phyloP scores from a whole-genome alignment of 2,113 vertebrate species.

The Apus apus region DNA sequence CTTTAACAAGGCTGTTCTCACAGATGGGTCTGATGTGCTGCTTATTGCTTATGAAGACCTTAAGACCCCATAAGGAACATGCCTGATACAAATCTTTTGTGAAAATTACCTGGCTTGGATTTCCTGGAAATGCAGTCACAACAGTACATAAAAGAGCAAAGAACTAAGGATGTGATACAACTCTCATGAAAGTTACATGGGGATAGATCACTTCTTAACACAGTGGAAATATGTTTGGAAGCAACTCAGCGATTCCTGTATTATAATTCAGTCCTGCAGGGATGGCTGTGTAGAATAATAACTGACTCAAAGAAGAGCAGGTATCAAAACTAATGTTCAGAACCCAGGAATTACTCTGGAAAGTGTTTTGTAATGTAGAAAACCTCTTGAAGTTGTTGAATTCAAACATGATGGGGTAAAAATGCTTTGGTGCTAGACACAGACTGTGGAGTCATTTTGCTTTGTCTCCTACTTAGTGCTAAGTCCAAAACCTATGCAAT shows the following conservation, averaged over 20 bases:
- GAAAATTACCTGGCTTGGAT: not conserved
- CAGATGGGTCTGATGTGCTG: not conserved
- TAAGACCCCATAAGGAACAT: not conserved
- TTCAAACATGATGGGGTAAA: not conserved
- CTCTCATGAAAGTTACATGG: not conserved
- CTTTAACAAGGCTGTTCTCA: not conserved
- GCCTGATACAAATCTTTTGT: not conserved
- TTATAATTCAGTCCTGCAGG: not conserved
- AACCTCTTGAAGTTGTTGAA: not conserved
- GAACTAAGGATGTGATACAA: not conserved
- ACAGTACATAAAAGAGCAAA: not conserved
- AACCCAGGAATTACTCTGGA: not conserved
- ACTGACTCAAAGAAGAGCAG: not conserved
- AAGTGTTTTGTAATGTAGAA: not conserved
- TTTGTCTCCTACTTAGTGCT: not conserved
- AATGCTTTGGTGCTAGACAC: not conserved
- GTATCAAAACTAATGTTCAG: not conserved
- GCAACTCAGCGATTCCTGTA: not conserved
- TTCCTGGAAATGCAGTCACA: constrained; percentile 15
- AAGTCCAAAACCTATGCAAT: not conserved
- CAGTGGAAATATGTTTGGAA: rapidly evolving
- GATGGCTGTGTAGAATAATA: not conserved
- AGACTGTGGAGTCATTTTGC: not conserved
- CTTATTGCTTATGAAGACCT: not conserved
- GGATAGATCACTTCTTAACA: not conserved